Conservation (phyloP, 2,888 invertebrate genomes). For the Drosophila koepferae region DNA sequence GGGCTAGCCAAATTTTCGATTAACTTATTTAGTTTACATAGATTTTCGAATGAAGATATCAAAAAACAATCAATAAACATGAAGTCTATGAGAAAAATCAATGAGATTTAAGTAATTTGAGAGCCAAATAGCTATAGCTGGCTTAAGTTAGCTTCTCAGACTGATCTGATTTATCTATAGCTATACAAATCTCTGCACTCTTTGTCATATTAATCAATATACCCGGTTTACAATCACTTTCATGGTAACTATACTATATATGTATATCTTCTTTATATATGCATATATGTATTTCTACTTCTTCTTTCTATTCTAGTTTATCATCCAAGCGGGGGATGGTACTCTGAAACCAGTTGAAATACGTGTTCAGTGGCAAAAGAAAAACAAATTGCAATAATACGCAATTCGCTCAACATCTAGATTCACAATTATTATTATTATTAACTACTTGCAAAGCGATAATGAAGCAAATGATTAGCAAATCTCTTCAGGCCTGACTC, state of each 20-base stretch:
- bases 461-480: conserved; percentile 40
- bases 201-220: neutral
- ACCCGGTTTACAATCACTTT: neutral
- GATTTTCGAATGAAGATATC: neutral
- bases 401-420: conserved; percentile 9
- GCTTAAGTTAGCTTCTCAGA: no score
- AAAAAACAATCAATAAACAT: neutral
- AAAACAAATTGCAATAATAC: conserved; percentile 36
- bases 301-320: neutral
- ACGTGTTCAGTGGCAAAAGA: conserved; percentile 4
- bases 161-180: neutral
- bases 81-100: no score
- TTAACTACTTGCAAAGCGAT: conserved; percentile 19
- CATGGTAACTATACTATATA: neutral
- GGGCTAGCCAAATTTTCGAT: neutral
- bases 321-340: conserved; percentile 6
- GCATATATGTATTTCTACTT: neutral
- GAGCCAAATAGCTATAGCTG: neutral
- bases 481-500: conserved; percentile 30
- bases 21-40: neutral
- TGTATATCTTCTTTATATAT: no score
- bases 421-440: neutral
- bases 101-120: no score
- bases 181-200: neutral
- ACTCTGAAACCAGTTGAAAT: neutral